Conservation (phyloP, 2,888 invertebrate species). For the Gandaritis pyraliata region DNA sequence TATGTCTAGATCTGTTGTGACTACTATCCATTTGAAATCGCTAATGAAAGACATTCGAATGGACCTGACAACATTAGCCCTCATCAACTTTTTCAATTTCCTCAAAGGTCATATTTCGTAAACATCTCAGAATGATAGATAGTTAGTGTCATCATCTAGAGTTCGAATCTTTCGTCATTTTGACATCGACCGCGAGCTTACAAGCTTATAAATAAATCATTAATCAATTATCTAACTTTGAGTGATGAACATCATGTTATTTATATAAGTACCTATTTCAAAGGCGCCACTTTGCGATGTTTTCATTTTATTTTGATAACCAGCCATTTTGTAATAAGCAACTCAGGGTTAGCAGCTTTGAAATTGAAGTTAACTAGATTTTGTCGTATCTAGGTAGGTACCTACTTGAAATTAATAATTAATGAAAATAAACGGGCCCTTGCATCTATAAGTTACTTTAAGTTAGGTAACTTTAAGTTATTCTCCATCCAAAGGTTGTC, state of each 20-base stretch:
- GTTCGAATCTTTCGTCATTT: slow-evolving; percentile 9
- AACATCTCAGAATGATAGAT: slow-evolving; percentile 14
- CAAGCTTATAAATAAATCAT: slow-evolving; percentile 25
- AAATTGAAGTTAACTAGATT: too few species aligned
- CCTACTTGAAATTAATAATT: too few species aligned
- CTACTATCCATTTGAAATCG: not conserved
- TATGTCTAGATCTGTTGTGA: too few species aligned
- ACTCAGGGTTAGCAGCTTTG: too few species aligned
- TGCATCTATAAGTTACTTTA: too few species aligned
- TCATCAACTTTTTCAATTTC: slow-evolving; percentile 23
- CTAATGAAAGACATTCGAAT: slow-evolving; percentile 9
- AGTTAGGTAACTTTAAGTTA: too few species aligned
- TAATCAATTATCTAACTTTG: slow-evolving; percentile 24
- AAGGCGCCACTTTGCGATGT: slow-evolving; percentile 4
- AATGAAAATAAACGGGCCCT: too few species aligned
- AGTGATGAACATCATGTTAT: slow-evolving; percentile 17
- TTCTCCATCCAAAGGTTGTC: too few species aligned
- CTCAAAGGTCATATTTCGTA: slow-evolving; percentile 26
- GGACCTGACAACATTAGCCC: slow-evolving; percentile 6
- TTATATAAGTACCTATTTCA: not conserved
- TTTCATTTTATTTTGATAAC: not conserved
- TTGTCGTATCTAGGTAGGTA: too few species aligned
- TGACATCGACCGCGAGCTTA: slow-evolving; percentile 12
- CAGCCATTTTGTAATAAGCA: too few species aligned
- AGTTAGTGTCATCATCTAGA: slow-evolving; percentile 18